phyloP scores from a whole-genome alignment of 2,888 invertebrate species.

The Leucophenga montana region DNA sequence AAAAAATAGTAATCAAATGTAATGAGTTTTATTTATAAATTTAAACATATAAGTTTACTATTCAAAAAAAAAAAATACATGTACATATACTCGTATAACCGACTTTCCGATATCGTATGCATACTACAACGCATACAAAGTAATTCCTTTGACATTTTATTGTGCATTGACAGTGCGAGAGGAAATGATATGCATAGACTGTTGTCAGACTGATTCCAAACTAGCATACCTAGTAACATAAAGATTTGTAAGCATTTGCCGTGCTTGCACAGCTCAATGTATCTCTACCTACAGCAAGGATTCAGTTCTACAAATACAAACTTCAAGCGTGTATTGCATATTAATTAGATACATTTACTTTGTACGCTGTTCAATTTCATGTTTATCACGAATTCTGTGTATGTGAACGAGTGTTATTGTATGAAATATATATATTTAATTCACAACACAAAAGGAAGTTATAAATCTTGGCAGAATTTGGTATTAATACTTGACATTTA shows the following conservation, averaged over 20 bases:
- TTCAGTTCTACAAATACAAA: conserved; percentile 3
- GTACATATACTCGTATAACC: too few species aligned
- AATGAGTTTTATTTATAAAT: too few species aligned
- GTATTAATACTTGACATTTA: conserved; percentile 4
- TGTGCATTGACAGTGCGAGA: not conserved
- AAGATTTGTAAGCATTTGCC: not conserved
- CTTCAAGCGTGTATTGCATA: conserved; percentile 15
- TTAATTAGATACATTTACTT: not conserved
- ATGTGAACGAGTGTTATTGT: not conserved
- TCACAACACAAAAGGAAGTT: conserved; percentile 17
- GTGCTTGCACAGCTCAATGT: not conserved
- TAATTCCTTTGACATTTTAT: conserved; percentile 16
- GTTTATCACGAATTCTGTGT: not conserved
- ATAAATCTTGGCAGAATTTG: conserved; percentile 15
- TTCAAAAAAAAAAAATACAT: too few species aligned
- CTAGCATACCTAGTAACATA: not conserved
- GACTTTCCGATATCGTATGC: not conserved
- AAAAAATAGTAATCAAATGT: too few species aligned
- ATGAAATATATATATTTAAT: conserved; percentile 14
- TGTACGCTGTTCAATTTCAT: not conserved
- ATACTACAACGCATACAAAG: not conserved
- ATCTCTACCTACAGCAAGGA: conserved; percentile 24
- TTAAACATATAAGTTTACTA: too few species aligned
- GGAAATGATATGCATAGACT: conserved; percentile 1
- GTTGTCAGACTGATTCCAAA: too few species aligned